Base-by-base conservation (phyloP, 2,113 vertebrate species). In the Prunella fulvescens region DNA sequence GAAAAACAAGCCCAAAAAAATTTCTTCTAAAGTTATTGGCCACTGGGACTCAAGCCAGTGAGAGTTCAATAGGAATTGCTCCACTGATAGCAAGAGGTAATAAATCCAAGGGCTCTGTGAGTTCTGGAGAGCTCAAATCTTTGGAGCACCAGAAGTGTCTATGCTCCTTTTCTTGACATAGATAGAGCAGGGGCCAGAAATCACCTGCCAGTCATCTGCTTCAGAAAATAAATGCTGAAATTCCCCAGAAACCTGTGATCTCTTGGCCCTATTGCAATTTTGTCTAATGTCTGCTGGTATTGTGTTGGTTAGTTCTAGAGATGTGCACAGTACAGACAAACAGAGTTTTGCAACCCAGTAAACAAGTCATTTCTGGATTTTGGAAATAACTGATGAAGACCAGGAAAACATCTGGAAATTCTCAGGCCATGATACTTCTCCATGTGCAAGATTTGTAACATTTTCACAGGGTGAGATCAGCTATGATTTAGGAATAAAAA, bases 381-480 rank as follows among this genome's bases (percentile, higher is more conserved):
- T 56, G 26, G 10, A 94, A 89, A 67, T 54, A 66, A 57, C 10
- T 71, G 18, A 86, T 61, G 51, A 77, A 90, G n/a, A 37, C 35
- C 35, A 92, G 73, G 84, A 89, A 70, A 93, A 91, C 94, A 94
- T 94, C 77, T 97, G 94, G 83, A 93, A 93, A 89, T 88, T 88
- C 60, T 92, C 77, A 92, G 62, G 82, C 37, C 17, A 25, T 22
- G 57, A 82, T 54, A 60, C 60, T 72, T 91, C 44, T 95, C 83
- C 81, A 90, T 3, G 5, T 87, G 86, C 91, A 95, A 92, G 60
- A 86, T 88, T 81, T 84, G 25, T 88, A 92, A 48, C 65, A 94
- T 96, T 93, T 97, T 96, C 94, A 97, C 40, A 60, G 88, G 88
- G 76, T 92, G 90, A 95, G 54, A 86, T 94, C 90, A 79, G 35